Base-by-base conservation (phyloP, 2,888 invertebrate species). In the Dicycla oo region DNA sequence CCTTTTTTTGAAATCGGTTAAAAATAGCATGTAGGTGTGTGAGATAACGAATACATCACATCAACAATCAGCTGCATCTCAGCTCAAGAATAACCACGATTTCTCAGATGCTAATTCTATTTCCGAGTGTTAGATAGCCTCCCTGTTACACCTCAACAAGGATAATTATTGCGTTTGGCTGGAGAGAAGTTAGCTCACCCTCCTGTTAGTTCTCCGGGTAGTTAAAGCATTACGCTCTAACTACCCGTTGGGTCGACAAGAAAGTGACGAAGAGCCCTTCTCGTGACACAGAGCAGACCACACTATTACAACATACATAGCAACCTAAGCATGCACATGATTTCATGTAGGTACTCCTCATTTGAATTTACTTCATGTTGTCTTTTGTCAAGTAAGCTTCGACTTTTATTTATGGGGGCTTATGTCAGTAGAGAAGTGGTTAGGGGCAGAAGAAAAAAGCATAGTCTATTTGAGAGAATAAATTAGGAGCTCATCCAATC, bases 161-260 rank as follows among this genome's bases (percentile, higher is more conserved):
- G 20, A 61, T 38, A 26, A 51, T 45, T 61, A 61, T 75, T 34
- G 15, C 23, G 20, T 38, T 54, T 38, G 34, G 38, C 43, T 54
- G 45, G 7, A 70, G n/a, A 64, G 34, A 53, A 62, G 18, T 53
- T 75, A 18, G n/a, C 26, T 54, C 43, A 20, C 26, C n/a, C 4
- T 45, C 7, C 43, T 13, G 2, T 26, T 38, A n/a, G n/a, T n/a
- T n/a, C n/a, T n/a, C n/a, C n/a, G n/a, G n/a, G n/a, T n/a, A n/a
- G n/a, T n/a, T n/a, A n/a, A n/a, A n/a, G n/a, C n/a, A n/a, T n/a
- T n/a, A n/a, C n/a, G n/a, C n/a, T n/a, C n/a, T n/a, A n/a, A n/a
- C n/a, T n/a, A n/a, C n/a, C n/a, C n/a, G n/a, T n/a, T n/a, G n/a
- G n/a, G n/a, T n/a, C n/a, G n/a, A n/a, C n/a, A 3, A 45, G 10